Conservation (phyloP, 2,113 vertebrate species). For the Delphinus delphis region DNA sequence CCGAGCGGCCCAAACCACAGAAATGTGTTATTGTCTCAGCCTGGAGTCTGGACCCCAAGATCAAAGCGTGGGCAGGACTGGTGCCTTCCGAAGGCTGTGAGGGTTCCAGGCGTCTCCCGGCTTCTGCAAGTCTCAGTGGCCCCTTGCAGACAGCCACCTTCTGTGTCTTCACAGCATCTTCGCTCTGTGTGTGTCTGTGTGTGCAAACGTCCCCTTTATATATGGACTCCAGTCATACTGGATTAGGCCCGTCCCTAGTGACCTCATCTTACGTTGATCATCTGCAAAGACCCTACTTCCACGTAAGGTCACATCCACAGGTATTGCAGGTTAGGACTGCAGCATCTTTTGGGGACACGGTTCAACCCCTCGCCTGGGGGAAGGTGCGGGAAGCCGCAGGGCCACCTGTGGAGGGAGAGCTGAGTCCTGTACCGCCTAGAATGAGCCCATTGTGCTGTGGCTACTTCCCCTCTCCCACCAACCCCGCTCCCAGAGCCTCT, state of each 20-base stretch:
- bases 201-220: background rate
- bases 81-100: background rate
- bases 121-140: background rate
- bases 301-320: background rate
- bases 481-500: too few relatives aligned
- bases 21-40: background rate
- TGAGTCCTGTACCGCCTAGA: too few relatives aligned
- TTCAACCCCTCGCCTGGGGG: background rate
- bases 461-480: background rate
- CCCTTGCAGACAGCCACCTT: fast-evolving
- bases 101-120: fast-evolving
- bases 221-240: background rate
- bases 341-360: background rate
- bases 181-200: background rate
- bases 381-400: background rate
- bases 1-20: fast-evolving
- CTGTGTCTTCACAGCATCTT: background rate
- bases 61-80: too few relatives aligned
- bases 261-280: background rate
- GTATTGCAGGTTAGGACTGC: too few relatives aligned
- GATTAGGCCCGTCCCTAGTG: background rate
- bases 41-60: background rate
- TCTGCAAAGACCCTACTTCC: background rate
- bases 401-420: fast-evolving
- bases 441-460: fast-evolving